Conservation (phyloP, 2,113 vertebrate species). For the Pleuronectes platessa region DNA sequence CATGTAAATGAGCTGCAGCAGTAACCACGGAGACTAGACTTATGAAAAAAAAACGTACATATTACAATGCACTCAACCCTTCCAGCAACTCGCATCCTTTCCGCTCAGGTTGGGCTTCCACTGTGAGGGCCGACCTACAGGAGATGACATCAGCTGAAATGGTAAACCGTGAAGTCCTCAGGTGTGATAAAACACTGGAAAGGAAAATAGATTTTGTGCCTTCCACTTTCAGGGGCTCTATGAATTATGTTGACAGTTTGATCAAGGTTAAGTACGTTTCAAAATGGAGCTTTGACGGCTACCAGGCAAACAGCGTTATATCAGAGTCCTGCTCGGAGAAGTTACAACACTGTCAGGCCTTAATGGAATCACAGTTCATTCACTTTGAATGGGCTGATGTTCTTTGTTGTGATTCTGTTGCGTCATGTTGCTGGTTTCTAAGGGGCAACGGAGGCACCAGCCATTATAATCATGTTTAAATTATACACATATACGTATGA, state of each 20-base stretch:
- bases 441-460: too few species aligned
- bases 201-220: slow-evolving; percentile 17
- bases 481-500: too few species aligned
- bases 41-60: neutral
- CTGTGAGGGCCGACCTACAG: neutral
- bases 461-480: too few species aligned
- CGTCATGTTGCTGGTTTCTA: too few species aligned
- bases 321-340: too few species aligned
- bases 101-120: neutral
- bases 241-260: neutral
- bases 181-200: slow-evolving; percentile 17
- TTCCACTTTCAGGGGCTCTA: neutral
- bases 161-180: neutral
- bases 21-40: slow-evolving; percentile 17
- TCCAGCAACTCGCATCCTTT: neutral
- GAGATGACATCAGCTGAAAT: too few species aligned
- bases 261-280: neutral
- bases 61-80: neutral
- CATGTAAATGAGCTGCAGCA: slow-evolving; percentile 7
- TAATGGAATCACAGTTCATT: too few species aligned
- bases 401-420: too few species aligned
- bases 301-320: too few species aligned
- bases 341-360: too few species aligned
- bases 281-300: too few species aligned
- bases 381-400: too few species aligned